These are phyloP conservation scores for Spodoptera litura DNA, from an alignment of 1,140 invertebrate species.

Conservation along the genomic window DNA sequence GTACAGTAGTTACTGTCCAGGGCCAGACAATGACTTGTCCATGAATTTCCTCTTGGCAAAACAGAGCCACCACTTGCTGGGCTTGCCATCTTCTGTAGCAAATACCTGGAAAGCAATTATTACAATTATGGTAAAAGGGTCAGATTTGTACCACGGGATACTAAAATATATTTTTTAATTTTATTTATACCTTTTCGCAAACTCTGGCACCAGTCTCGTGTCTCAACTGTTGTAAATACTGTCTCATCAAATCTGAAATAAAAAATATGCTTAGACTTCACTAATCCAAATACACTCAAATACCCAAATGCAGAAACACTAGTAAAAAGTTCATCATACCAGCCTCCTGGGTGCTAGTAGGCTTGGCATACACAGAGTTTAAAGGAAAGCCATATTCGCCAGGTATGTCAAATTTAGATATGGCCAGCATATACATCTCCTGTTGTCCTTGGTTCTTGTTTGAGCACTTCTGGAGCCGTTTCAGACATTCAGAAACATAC, in stretches of 20 bases:
- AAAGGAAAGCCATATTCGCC: slow-evolving; percentile 98
- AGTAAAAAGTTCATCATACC: slow-evolving; percentile 84
- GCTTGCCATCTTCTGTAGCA: slow-evolving; percentile 95
- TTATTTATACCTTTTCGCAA: slow-evolving; percentile 90
- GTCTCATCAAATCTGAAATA: slow-evolving; percentile 94
- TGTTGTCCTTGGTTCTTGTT: slow-evolving; percentile 96
- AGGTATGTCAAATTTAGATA: slow-evolving; percentile 98
- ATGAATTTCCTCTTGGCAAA: slow-evolving; percentile 99
- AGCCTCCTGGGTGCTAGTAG: slow-evolving; percentile 91
- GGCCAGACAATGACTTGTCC: slow-evolving; percentile 98
- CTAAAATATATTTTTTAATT: slow-evolving; percentile 9
- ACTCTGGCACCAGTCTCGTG: slow-evolving; percentile 97
- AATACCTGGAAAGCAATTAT: slow-evolving; percentile 90
- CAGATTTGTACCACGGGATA: too few relatives aligned
- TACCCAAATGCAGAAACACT: not conserved
- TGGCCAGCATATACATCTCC: slow-evolving; percentile 98
- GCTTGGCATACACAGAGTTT: slow-evolving; percentile 98
- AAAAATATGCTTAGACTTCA: slow-evolving; percentile 6
- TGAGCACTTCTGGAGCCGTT: slow-evolving; percentile 96
- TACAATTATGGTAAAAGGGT: not conserved
- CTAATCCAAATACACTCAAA: not conserved
- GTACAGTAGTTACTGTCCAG: slow-evolving; percentile 88
- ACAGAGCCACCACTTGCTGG: slow-evolving; percentile 99
- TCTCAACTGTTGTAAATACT: slow-evolving; percentile 97
- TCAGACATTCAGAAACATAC: slow-evolving; percentile 99